Percentiles rank a stretch among this genome's conserved stretches.
Evolutionary conservation across 2,113 vertebrate species (phyloP).

Genomic region (Macrotus californicus): DNA sequence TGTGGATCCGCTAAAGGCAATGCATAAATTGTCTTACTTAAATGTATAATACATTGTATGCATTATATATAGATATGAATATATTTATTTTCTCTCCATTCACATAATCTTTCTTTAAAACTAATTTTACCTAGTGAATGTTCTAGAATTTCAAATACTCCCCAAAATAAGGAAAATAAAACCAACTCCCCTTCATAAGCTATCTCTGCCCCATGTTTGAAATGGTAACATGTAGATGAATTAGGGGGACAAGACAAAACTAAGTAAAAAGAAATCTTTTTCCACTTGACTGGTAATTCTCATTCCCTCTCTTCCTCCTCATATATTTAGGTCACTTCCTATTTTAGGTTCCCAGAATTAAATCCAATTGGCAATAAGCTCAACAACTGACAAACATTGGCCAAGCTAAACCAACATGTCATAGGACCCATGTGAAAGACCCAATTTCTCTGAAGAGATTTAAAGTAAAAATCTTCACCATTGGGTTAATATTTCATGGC

Average conservation of each 20-base stretch:
- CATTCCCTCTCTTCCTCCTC: neutral
- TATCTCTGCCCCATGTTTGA: neutral
- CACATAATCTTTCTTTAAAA: neutral
- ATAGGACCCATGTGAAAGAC: neutral
- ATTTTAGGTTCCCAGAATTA: neutral
- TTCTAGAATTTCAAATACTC: neutral
- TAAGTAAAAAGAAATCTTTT: neutral
- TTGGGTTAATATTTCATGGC: neutral
- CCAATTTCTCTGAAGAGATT: neutral
- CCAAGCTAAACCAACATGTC: neutral
- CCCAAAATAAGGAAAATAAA: neutral
- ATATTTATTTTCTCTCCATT: neutral
- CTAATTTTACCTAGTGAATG: neutral
- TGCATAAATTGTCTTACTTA: neutral
- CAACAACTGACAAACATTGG: neutral
- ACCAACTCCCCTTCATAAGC: neutral
- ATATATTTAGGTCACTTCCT: neutral
- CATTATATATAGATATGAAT: neutral
- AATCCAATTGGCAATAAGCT: neutral
- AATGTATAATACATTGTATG: neutral
- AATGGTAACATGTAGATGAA: neutral
- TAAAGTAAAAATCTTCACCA: neutral
- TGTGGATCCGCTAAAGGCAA: neutral
- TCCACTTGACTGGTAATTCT: neutral
- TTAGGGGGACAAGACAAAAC: neutral